phyloP scores from a whole-genome alignment of 2,797 vertebrate species.

The Chelon auratus region DNA sequence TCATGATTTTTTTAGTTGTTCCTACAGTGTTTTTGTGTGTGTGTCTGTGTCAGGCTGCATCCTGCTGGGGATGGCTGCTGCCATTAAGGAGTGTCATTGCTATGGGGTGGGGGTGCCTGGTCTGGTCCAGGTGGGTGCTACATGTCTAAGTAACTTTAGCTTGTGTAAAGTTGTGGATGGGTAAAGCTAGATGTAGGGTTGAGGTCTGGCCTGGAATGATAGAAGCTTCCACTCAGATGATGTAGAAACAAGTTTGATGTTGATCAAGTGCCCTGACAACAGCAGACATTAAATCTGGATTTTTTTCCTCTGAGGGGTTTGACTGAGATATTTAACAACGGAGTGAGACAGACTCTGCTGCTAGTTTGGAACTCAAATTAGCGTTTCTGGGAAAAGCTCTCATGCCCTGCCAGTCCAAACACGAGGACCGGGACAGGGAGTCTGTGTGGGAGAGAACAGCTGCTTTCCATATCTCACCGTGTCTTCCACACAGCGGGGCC shows the following conservation, averaged over 20 bases:
- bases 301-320: conserved; percentile 12
- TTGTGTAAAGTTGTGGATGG: too few species aligned
- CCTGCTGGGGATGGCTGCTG: too few species aligned
- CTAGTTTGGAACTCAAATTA: conserved; percentile 39
- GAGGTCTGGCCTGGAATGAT: too few species aligned
- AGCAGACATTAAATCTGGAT: conserved; percentile 17
- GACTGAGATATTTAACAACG: conserved; percentile 41
- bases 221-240: background rate
- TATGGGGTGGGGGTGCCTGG: too few species aligned
- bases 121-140: too few species aligned
- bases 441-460: conserved; percentile 76
- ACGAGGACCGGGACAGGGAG: conserved; percentile 43
- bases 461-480: conserved; percentile 73
- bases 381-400: conserved; percentile 70
- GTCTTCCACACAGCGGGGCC: conserved; percentile 50
- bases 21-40: too few species aligned
- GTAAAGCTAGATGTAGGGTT: too few species aligned
- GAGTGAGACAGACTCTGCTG: conserved; percentile 45
- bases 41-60: too few species aligned
- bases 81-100: too few species aligned
- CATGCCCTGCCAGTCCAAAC: conserved; percentile 76
- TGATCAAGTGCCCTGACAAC: conserved; percentile 22
- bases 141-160: too few species aligned
- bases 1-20: too few species aligned
- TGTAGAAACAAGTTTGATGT: background rate